Conservation (phyloP, 2,797 vertebrate species). For the Allobates femoralis region DNA sequence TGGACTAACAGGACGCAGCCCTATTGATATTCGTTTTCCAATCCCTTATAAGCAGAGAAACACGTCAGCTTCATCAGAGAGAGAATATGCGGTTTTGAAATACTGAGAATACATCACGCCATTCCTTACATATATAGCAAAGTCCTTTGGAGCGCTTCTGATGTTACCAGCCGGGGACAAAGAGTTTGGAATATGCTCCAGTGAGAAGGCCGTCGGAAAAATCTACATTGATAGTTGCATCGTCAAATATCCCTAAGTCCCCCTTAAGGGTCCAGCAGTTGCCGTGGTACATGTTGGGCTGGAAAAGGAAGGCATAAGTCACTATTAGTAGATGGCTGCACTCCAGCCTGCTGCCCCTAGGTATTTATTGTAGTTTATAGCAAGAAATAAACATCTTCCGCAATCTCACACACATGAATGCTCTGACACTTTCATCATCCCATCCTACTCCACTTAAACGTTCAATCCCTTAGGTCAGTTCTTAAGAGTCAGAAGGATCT, state of each 20-base stretch:
- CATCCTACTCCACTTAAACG: too few relatives aligned
- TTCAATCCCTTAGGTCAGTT: too few relatives aligned
- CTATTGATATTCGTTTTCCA: slow-evolving; percentile 84
- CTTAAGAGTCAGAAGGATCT: too few relatives aligned
- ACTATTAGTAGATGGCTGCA: background rate
- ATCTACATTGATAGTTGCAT: slow-evolving; percentile 87
- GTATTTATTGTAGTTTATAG: too few relatives aligned
- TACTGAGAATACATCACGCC: background rate
- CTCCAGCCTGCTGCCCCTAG: background rate
- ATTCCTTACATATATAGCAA: slow-evolving; percentile 85
- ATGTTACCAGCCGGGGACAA: slow-evolving; percentile 86
- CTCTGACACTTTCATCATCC: too few relatives aligned
- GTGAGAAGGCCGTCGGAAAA: slow-evolving; percentile 80
- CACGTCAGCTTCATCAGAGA: background rate
- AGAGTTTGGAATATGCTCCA: slow-evolving; percentile 90
- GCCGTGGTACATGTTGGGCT: too few relatives aligned
- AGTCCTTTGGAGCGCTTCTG: slow-evolving; percentile 87
- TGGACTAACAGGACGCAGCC: slow-evolving; percentile 82
- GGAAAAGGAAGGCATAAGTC: too few relatives aligned
- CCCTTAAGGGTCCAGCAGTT: too few relatives aligned
- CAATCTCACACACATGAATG: too few relatives aligned
- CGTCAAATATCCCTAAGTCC: too few relatives aligned
- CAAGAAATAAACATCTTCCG: too few relatives aligned
- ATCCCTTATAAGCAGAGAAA: slow-evolving; percentile 77
- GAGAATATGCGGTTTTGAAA: background rate